phyloP scores from a whole-genome alignment of 1,140 invertebrate genomes.

The Mactra quadrangularis region DNA sequence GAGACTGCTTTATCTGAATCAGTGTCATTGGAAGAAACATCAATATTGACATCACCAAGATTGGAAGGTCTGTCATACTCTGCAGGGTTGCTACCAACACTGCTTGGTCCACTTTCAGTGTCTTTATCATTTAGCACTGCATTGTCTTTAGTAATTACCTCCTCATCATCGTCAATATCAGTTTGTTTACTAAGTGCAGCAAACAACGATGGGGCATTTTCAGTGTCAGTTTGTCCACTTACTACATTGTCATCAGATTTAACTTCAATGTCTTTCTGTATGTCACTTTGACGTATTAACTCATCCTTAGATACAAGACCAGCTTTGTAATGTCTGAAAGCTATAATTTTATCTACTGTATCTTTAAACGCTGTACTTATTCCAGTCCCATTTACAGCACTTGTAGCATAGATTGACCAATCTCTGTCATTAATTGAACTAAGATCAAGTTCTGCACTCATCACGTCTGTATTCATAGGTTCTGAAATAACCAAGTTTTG shows the following conservation, averaged over 20 bases:
- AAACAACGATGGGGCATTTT: conserved; percentile 29
- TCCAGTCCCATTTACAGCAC: conserved; percentile 27
- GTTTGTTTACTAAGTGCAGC: conserved; percentile 21
- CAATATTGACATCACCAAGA: no score
- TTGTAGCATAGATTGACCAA: conserved; percentile 13
- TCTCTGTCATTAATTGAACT: conserved; percentile 24
- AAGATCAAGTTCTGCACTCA: conserved; percentile 31
- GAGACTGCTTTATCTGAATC: no score
- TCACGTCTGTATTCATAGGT: conserved; percentile 19
- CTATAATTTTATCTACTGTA: conserved; percentile 53
- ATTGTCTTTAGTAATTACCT: not conserved
- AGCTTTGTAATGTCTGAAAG: conserved; percentile 37
- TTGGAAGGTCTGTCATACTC: conserved; percentile 12
- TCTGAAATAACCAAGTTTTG: conserved; percentile 11
- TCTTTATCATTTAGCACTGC: no score
- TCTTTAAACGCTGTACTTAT: conserved; percentile 21
- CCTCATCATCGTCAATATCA: not conserved
- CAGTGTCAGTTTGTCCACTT: conserved; percentile 26
- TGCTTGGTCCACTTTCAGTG: not conserved
- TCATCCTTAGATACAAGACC: not conserved
- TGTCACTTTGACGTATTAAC: not conserved
- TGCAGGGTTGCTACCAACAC: conserved; percentile 10
- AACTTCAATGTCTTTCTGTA: not conserved
- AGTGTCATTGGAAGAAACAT: no score
- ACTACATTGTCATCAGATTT: not conserved